Conservation (phyloP, 2,888 invertebrate species). For the Eudemis profundana region DNA sequence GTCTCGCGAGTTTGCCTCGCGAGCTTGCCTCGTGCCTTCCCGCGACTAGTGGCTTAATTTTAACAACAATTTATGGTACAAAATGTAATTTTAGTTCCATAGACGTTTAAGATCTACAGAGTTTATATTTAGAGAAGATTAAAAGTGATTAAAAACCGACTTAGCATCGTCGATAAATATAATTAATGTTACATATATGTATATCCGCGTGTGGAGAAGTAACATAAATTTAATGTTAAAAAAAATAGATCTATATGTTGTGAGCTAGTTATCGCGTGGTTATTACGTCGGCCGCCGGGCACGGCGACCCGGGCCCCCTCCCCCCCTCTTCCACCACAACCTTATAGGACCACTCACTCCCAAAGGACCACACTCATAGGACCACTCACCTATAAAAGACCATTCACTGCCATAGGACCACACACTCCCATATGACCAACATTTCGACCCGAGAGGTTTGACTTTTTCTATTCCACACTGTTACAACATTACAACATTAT, state of each 20-base stretch:
- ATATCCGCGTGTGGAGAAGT: slow-evolving; percentile 59
- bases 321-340: background rate
- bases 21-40: slow-evolving; percentile 41
- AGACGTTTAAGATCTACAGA: slow-evolving; percentile 79
- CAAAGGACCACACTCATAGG: no score
- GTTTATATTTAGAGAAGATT: slow-evolving; percentile 74
- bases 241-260: slow-evolving; percentile 63
- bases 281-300: slow-evolving; percentile 61
- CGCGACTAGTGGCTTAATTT: slow-evolving; percentile 74
- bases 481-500: no score
- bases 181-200: slow-evolving; percentile 54
- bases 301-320: slow-evolving; percentile 4
- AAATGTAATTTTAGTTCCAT: slow-evolving; percentile 82
- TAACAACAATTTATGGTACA: slow-evolving; percentile 80
- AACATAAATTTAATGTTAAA: slow-evolving; percentile 63
- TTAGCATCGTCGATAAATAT: slow-evolving; percentile 57
- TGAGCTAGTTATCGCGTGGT: slow-evolving; percentile 67
- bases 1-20: slow-evolving; percentile 10
- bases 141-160: slow-evolving; percentile 42
- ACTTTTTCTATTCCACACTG: no score
- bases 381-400: slow-evolving; percentile 20
- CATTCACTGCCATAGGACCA: no score
- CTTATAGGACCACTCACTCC: no score
- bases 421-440: no score
- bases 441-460: no score